Base-by-base conservation (phyloP, 2,888 invertebrate species). In the Megamerina dolium region DNA sequence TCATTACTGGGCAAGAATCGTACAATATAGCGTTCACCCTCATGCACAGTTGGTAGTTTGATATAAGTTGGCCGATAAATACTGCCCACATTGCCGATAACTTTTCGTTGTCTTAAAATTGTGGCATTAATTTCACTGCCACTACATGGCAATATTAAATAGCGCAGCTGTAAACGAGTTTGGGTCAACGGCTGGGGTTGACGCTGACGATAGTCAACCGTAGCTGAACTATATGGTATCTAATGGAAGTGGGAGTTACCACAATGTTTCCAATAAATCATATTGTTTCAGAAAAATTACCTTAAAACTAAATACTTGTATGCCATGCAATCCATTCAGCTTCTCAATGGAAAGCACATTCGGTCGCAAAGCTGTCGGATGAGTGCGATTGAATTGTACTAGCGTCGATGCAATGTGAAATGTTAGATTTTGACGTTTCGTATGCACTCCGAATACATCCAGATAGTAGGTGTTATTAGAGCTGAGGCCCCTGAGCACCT, bases 111-210 rank as follows among this genome's bases (percentile, higher is more conserved):
- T 14, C 70, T 60, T 12, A 72, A 61, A 12, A 76, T 63, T 51
- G 74, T 72, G 2, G 76, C 73, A 35, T 74, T 70, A 2, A 77
- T 73, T 36, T 73, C 55, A 72, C 77, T 69, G 33, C 70, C 70
- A 3, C 77, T 77, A 52, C 80, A 80, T 0, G 79, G 77, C 56
- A 78, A 66, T 4, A 80, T 63, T 37, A 76, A 72, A 39, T 78
- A 66, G 2, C 70, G 62, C 47, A 68, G 41, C 27, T 53, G 43
- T 3, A 20, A 20, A 5, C 27, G 27, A 12, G 29, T 20, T 10
- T 26, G 10, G 10, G 41, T 19, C 14, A 18, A 18, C 17, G 30
- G 30, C 30, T 26, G 18, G n/a, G 20, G 31, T 3, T 31, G 13
- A 23, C n/a, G 17, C 48, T 13, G 37, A 38, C 13, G 38, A 29